Evolutionary conservation across 2,888 invertebrate species (phyloP).

Genomic region (Magallana nippona): DNA sequence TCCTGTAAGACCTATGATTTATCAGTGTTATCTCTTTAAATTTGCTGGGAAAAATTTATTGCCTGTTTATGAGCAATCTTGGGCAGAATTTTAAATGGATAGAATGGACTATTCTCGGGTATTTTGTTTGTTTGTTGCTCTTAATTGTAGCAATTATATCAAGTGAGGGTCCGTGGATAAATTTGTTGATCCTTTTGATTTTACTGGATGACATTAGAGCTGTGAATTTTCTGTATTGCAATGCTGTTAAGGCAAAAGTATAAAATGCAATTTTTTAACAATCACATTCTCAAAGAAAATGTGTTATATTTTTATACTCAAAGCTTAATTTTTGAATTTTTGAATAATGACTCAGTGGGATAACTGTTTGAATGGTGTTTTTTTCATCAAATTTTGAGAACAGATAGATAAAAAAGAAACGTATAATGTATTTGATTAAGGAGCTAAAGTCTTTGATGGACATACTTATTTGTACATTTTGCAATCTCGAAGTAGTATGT

Average conservation of each 20-base stretch:
- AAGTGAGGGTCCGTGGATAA: background rate
- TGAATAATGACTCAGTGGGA: no score
- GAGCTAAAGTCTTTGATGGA: background rate
- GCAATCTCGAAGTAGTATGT: background rate
- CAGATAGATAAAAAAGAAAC: no score
- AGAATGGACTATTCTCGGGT: background rate
- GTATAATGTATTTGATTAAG: no score
- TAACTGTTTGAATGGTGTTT: background rate
- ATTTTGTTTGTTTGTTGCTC: conserved; percentile 29
- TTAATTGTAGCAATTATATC: conserved; percentile 15
- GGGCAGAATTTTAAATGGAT: conserved; percentile 19
- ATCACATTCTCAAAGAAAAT: no score
- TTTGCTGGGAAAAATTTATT: conserved; percentile 29
- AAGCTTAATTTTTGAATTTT: no score
- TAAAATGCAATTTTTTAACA: no score
- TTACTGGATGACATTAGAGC: background rate
- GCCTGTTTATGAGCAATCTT: conserved; percentile 14
- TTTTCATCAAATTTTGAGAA: background rate
- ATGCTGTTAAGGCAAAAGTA: background rate
- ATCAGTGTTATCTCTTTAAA: conserved; percentile 25
- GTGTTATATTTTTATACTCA: no score
- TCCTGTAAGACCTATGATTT: background rate
- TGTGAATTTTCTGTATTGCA: background rate
- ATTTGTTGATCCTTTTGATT: background rate
- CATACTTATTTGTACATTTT: background rate